Conservation (phyloP, 2,113 vertebrate species). For the Ovis canadensis region DNA sequence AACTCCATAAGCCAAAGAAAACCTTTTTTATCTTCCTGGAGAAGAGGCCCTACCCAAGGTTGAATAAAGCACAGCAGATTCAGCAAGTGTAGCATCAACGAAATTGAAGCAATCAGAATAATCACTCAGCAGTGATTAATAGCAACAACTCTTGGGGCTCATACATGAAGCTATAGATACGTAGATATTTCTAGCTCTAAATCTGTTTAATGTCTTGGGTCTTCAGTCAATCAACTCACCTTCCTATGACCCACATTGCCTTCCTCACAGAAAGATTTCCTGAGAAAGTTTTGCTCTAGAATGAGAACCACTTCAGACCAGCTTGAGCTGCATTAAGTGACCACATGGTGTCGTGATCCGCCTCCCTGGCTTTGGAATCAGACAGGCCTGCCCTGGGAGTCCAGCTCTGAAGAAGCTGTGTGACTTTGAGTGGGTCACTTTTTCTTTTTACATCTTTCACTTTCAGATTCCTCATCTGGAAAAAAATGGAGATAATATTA, state of each 20-base stretch:
- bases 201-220: neutral
- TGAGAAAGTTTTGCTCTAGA: neutral
- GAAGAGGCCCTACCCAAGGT: neutral
- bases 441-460: neutral
- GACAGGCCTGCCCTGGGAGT: neutral
- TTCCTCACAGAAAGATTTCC: neutral
- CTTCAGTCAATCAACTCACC: conserved; percentile 3
- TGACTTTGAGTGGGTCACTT: neutral
- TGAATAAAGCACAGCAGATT: neutral
- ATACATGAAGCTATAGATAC: neutral
- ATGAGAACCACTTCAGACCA: neutral
- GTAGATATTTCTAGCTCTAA: conserved; percentile 6
- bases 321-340: neutral
- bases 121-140: neutral
- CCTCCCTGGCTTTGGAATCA: neutral
- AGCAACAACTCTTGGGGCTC: neutral
- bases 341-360: neutral
- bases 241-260: neutral
- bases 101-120: neutral
- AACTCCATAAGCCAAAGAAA: neutral
- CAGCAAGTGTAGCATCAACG: neutral
- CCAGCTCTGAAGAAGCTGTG: neutral
- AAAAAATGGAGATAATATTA: neutral
- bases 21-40: neutral
- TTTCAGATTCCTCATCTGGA: neutral